Evolutionary conservation across 2,797 vertebrate species (phyloP).

Genomic region (Petrocephalus sullivani): DNA sequence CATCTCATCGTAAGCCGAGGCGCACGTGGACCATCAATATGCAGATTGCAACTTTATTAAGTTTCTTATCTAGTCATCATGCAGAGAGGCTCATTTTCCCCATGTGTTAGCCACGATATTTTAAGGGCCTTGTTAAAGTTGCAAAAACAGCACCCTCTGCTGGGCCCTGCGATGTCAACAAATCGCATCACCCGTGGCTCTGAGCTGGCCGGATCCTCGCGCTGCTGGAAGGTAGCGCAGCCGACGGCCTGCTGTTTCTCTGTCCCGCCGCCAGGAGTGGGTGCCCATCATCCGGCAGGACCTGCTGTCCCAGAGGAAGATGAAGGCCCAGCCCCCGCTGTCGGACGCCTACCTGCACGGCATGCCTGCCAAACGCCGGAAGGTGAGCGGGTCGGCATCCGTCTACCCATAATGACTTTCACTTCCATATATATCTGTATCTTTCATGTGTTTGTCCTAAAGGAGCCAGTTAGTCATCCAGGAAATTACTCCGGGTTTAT

Average conservation of each 20-base stretch:
- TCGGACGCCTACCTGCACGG: slow-evolving; percentile 86
- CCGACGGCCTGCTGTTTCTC: neutral
- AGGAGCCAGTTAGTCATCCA: neutral
- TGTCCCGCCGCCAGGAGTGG: slow-evolving; percentile 68
- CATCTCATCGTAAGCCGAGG: neutral
- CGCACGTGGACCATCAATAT: neutral
- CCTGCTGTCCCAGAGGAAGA: slow-evolving; percentile 82
- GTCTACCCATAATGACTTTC: neutral
- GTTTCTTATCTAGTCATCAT: neutral
- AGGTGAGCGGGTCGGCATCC: slow-evolving; percentile 57
- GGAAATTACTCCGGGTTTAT: neutral
- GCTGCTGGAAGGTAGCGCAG: neutral
- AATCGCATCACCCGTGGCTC: neutral
- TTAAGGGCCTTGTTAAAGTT: neutral
- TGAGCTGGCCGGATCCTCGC: neutral
- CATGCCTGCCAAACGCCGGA: slow-evolving; percentile 88
- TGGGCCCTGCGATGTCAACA: neutral
- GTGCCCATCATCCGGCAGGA: slow-evolving; percentile 87
- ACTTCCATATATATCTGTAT: neutral
- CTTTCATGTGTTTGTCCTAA: neutral
- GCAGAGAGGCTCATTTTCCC: neutral
- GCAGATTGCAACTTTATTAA: neutral
- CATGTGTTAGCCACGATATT: neutral
- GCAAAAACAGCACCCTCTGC: neutral
- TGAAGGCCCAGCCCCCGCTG: slow-evolving; percentile 82